A percentile compares a stretch with the other conserved stretches of the same genome.
phyloP scores from a whole-genome alignment of 2,113 vertebrate genomes.

The Porphyrio hochstetteri region DNA sequence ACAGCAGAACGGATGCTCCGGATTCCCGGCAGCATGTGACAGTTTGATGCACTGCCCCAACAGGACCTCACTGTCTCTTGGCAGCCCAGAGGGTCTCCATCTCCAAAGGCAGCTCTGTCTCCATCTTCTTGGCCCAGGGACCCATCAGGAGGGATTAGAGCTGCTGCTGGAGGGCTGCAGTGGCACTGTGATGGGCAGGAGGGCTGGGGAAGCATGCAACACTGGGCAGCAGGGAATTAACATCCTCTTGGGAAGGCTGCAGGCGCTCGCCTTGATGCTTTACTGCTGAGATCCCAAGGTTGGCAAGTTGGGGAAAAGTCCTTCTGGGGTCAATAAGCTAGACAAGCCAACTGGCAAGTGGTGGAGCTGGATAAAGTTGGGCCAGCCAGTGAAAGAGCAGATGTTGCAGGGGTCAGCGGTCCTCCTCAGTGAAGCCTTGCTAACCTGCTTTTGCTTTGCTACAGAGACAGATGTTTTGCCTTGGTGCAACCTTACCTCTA shows the following conservation, averaged over 20 bases:
- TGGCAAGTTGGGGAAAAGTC: slow-evolving; percentile 13
- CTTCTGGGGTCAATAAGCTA: neutral
- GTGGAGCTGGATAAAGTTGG: neutral
- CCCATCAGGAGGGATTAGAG: slow-evolving; percentile 45
- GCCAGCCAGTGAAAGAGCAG: neutral
- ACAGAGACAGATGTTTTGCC: neutral
- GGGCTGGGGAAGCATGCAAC: neutral
- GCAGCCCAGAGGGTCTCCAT: neutral
- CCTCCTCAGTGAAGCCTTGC: neutral
- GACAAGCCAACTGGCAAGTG: slow-evolving; percentile 8
- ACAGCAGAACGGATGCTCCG: slow-evolving; percentile 5
- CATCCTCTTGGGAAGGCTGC: neutral
- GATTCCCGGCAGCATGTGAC: neutral
- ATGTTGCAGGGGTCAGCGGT: neutral
- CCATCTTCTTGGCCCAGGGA: slow-evolving; percentile 48
- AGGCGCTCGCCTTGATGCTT: neutral
- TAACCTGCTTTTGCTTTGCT: neutral
- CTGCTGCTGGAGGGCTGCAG: slow-evolving; percentile 30
- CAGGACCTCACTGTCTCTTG: slow-evolving; percentile 30
- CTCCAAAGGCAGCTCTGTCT: slow-evolving; percentile 46
- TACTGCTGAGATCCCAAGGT: neutral
- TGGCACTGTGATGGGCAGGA: neutral
- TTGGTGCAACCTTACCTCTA: neutral
- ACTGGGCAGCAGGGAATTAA: neutral
- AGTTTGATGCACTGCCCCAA: neutral